These are phyloP conservation scores for Drosophila tsacasi DNA, from an alignment of 1,140 invertebrate species.

Conservation along the genomic window DNA sequence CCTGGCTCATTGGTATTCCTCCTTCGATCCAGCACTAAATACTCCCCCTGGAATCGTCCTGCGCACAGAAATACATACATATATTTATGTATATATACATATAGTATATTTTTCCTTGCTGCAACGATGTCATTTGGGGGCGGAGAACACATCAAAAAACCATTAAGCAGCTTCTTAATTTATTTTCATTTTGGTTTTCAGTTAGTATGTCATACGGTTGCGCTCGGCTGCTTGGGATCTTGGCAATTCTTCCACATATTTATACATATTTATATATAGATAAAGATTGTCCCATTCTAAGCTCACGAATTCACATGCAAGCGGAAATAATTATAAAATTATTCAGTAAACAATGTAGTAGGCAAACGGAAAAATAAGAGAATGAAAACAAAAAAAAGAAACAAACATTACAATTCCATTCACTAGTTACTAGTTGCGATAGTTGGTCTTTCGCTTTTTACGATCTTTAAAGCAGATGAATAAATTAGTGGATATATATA, in stretches of 20 bases:
- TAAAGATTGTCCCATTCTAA: conserved; percentile 28
- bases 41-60: background rate
- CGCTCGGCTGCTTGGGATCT: conserved; percentile 39
- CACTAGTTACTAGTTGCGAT: conserved; percentile 5
- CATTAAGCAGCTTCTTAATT: conserved; percentile 44
- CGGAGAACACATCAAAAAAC: conserved; percentile 42
- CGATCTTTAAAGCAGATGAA: conserved; percentile 3
- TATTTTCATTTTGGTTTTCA: conserved; percentile 20
- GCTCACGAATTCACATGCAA: conserved; percentile 57
- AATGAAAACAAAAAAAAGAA: background rate
- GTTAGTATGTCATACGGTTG: conserved; percentile 46
- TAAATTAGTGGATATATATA: background rate
- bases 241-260: background rate
- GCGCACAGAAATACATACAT: background rate
- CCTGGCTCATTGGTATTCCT: conserved; percentile 39
- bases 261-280: background rate
- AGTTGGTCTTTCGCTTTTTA: background rate
- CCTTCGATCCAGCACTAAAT: background rate
- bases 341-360: conserved; percentile 45
- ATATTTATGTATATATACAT: background rate
- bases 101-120: background rate
- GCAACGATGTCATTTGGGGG: conserved; percentile 11
- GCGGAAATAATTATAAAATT: conserved; percentile 75
- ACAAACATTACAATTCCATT: conserved; percentile 31
- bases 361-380: background rate